Evolutionary conservation across 2,113 vertebrate species (phyloP), one percentile per base, ranked within the genome.

Genomic region (Nyctibius bracteatus): DNA sequence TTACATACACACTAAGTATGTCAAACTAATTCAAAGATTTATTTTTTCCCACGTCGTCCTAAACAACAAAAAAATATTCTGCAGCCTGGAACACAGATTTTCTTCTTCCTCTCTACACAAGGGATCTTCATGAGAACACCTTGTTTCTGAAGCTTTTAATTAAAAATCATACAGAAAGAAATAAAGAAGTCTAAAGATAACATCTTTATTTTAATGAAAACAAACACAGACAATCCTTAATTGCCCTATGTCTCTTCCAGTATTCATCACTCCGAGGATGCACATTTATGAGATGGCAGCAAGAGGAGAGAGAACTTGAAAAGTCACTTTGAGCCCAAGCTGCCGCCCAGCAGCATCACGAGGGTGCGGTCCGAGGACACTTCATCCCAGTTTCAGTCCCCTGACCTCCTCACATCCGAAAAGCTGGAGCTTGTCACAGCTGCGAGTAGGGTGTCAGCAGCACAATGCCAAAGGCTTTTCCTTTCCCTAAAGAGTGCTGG

Each of bases 11-110:
- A 94, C 44, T 51, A 94, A 97, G 82, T 87, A 94, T 47, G 91
- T 95, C 95, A 97, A 98, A 96, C 72, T 90, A 81, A 92, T 92
- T 95, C 68, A 35, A 72, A 82, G 41, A 97, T 94, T 97, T 96
- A 88, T 95, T 89, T 87, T 97, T 97, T 96, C 96, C 77, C 94
- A 96, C 8, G 1, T 88, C 87, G 89, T 96, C 92, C 94, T 95
- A 93, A 97, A 85, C 73, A 72, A 47, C 59, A 92, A 51, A 85
- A 85, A 74, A 77, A 62, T 93, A 78, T 91, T 96, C 87, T 81
- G 62, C 79, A 96, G 90, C 88, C 93, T 95, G 91, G 88, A 97
- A 96, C 4, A 2, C 71, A 86, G 78, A 66, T 94, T 86, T 81
- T 72, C 90, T 93, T 80, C 88, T 85, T 35, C 30, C 37, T 87